phyloP scores from a whole-genome alignment of 2,888 invertebrate genomes.

The Smittia sp. region DNA sequence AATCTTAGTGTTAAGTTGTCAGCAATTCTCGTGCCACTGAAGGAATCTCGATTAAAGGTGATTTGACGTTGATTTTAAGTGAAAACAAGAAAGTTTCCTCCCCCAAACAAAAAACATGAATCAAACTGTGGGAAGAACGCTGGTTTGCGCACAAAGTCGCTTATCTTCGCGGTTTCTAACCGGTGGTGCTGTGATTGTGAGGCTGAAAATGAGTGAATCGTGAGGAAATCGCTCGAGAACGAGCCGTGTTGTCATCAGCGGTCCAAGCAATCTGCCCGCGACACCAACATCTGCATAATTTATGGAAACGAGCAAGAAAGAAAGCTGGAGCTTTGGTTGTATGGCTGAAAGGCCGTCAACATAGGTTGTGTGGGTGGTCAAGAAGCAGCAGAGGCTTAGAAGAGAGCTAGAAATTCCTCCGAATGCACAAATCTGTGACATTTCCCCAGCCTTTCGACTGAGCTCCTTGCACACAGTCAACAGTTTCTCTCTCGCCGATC shows the following conservation, averaged over 20 bases:
- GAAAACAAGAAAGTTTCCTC: background rate
- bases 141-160: no score
- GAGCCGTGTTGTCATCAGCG: background rate
- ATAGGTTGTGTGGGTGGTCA: constrained; percentile 12
- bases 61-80: background rate
- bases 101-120: constrained; percentile 3
- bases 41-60: background rate
- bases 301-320: background rate
- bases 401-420: background rate
- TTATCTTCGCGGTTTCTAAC: no score
- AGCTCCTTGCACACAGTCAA: constrained; percentile 14
- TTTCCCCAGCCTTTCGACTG: background rate
- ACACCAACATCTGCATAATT: constrained; percentile 18
- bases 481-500: constrained; percentile 13
- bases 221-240: no score
- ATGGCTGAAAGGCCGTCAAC: background rate
- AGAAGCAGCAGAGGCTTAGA: background rate
- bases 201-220: no score
- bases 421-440: background rate
- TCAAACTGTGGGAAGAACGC: background rate
- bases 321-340: background rate
- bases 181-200: no score
- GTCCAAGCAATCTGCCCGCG: background rate
- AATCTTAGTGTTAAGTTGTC: background rate
- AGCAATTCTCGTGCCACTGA: background rate